Evolutionary conservation across 2,113 vertebrate species (phyloP).

Genomic region (Apodemus speciosus): DNA sequence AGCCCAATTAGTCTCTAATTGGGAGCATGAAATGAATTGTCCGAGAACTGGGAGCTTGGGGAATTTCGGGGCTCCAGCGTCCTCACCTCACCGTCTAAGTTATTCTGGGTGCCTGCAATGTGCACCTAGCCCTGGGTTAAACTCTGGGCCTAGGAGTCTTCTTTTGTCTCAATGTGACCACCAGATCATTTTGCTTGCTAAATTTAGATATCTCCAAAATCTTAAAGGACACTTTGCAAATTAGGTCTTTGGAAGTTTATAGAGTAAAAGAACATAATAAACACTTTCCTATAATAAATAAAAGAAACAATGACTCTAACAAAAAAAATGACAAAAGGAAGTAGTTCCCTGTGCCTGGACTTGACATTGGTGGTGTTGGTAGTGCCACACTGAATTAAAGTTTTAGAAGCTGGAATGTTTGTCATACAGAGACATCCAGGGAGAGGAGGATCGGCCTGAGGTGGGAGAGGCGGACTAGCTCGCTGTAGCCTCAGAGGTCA

Average conservation of each 20-base stretch:
- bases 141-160: background rate
- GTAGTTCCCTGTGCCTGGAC: background rate
- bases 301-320: background rate
- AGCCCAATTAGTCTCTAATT: conserved; percentile 27
- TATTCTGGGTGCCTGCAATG: background rate
- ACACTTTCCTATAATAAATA: background rate
- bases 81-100: background rate
- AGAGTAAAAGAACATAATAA: background rate
- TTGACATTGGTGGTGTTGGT: background rate
- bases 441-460: background rate
- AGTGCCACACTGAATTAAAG: background rate
- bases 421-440: background rate
- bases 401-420: background rate
- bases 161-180: background rate
- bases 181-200: conserved; percentile 17
- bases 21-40: background rate
- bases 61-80: background rate
- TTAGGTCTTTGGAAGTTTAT: background rate
- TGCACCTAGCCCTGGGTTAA: background rate
- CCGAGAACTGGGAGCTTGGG: background rate
- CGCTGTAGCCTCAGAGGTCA: background rate
- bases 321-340: background rate
- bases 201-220: background rate
- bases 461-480: background rate
- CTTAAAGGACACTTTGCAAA: background rate